Evolutionary conservation across 2,888 invertebrate species (phyloP).

Genomic region (Unio pictorum): DNA sequence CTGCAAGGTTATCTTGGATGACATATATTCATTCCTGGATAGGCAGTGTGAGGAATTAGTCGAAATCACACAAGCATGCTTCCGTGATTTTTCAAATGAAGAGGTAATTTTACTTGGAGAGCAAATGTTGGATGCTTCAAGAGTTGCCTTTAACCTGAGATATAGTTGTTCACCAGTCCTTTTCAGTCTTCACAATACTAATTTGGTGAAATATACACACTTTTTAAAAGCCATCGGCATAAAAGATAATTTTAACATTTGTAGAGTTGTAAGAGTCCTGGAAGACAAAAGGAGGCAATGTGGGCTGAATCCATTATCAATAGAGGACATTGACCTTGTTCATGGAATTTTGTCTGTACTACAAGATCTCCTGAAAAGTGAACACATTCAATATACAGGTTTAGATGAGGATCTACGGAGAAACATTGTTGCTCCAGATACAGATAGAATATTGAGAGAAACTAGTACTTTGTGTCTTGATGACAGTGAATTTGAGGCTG

Average conservation of each 20-base stretch:
- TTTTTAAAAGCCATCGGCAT: conserved; percentile 15
- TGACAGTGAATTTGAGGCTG: conserved; percentile 43
- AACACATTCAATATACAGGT: conserved; percentile 3
- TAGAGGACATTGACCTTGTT: conserved; percentile 11
- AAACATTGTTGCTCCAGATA: conserved; percentile 43
- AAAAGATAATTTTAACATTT: conserved; percentile 15
- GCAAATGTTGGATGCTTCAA: conserved; percentile 5
- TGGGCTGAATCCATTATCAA: neutral
- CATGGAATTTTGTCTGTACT: conserved; percentile 19
- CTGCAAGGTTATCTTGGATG: conserved; percentile 2
- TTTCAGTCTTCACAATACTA: conserved; percentile 4
- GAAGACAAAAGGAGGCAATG: neutral
- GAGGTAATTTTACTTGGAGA: conserved; percentile 15
- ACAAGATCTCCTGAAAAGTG: conserved; percentile 1
- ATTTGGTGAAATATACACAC: neutral
- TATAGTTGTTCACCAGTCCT: conserved; percentile 17
- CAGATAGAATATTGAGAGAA: conserved; percentile 32
- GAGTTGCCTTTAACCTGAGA: conserved; percentile 13
- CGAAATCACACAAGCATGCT: neutral
- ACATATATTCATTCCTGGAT: conserved; percentile 7
- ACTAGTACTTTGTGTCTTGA: conserved; percentile 49
- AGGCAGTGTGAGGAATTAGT: too few species aligned
- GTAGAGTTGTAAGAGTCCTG: conserved; percentile 11
- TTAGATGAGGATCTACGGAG: conserved; percentile 12
- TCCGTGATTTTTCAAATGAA: conserved; percentile 4